Evolutionary conservation across 2,113 vertebrate genomes (phyloP).

Genomic region (Guaruba guarouba): DNA sequence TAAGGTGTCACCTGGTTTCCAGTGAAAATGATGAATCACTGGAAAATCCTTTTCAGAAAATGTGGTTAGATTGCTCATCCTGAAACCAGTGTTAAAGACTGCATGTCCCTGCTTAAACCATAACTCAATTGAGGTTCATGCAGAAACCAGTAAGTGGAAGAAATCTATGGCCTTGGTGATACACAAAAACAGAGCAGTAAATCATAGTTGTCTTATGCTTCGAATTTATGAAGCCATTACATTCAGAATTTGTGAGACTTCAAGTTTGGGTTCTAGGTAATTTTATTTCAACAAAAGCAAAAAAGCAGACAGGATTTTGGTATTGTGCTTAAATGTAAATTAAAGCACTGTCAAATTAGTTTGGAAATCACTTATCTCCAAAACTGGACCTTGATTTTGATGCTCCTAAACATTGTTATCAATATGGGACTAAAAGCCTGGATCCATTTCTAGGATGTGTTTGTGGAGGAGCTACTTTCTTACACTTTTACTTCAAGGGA

Average conservation of each 20-base stretch:
- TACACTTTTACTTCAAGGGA: not conserved
- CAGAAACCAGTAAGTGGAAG: conserved; percentile 51
- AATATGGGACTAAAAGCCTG: not conserved
- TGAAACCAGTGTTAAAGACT: conserved; percentile 40
- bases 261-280: not conserved
- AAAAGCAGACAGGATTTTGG: not conserved
- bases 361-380: not conserved
- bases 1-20: conserved; percentile 43
- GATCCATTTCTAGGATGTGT: not conserved
- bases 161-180: conserved; percentile 50
- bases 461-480: not conserved
- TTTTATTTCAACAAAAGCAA: not conserved
- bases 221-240: conserved; percentile 18
- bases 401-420: not conserved
- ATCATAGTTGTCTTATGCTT: conserved; percentile 13
- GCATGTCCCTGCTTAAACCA: conserved; percentile 18
- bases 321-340: not conserved
- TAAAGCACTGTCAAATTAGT: not conserved
- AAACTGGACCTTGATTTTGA: fast-evolving
- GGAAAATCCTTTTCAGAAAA: conserved; percentile 16
- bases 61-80: conserved; percentile 37
- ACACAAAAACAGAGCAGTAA: conserved; percentile 15
- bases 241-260: conserved; percentile 25
- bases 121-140: conserved; percentile 35
- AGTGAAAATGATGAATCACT: conserved; percentile 49